Evolutionary conservation across 2,888 invertebrate genomes (phyloP).

Genomic region (Bombylius discolor): DNA sequence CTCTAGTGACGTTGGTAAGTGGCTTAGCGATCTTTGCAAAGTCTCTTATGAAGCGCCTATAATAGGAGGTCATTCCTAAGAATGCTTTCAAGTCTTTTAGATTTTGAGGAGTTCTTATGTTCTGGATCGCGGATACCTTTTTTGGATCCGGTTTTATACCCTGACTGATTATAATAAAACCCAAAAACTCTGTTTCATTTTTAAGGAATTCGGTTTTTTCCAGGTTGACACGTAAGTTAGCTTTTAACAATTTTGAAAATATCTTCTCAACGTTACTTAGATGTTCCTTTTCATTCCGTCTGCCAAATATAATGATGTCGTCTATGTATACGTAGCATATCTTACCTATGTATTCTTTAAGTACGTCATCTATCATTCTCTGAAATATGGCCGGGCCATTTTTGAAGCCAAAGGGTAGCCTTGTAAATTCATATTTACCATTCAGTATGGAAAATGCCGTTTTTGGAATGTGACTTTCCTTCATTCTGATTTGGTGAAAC

Average conservation of each 20-base stretch:
- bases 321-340: constrained; percentile 13
- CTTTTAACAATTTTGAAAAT: no score
- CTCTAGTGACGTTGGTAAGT: neutral
- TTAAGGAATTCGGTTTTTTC: neutral
- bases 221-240: neutral
- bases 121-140: neutral
- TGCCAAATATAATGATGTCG: constrained; percentile 6
- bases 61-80: neutral
- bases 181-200: neutral
- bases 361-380: constrained; percentile 15
- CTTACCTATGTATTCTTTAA: constrained; percentile 10
- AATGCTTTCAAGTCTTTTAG: neutral
- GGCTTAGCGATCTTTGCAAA: constrained; percentile 10
- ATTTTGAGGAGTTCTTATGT: neutral
- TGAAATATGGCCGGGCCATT: constrained; percentile 12
- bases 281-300: no score
- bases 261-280: no score
- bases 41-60: constrained; percentile 10
- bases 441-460: constrained; percentile 15
- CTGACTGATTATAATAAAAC: no score
- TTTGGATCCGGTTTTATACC: neutral
- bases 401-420: constrained; percentile 1
- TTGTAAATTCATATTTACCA: constrained; percentile 3
- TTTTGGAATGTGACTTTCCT: constrained; percentile 12
- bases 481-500: constrained; percentile 18